A percentile compares a stretch with the other conserved stretches of the same genome.
Evolutionary conservation across 1,140 invertebrate species (phyloP).

Genomic region (Leguminivora glycinivorella): DNA sequence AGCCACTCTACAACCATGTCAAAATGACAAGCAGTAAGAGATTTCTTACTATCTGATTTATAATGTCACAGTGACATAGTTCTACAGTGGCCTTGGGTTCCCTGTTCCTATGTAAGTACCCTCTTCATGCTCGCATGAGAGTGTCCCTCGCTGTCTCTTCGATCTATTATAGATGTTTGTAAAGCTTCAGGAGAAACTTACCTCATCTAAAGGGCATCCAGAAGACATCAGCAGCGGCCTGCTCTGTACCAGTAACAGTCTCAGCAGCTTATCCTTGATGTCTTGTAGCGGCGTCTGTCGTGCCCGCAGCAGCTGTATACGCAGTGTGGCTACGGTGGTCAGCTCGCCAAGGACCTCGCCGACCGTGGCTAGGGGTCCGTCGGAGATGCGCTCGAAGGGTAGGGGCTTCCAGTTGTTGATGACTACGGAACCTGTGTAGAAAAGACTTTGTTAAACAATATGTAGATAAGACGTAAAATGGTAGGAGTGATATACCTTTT

Average conservation of each 20-base stretch:
- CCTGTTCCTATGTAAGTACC: no score
- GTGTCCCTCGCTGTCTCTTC: no score
- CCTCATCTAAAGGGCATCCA: slow-evolving; percentile 96
- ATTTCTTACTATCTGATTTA: no score
- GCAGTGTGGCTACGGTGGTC: slow-evolving; percentile 92
- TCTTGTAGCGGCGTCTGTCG: slow-evolving; percentile 88
- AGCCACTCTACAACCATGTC: no score
- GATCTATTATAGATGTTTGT: no score
- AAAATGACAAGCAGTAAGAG: no score
- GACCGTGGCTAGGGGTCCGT: slow-evolving; percentile 90
- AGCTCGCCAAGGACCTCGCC: slow-evolving; percentile 96
- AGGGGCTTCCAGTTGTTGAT: slow-evolving; percentile 97
- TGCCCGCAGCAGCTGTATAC: slow-evolving; percentile 92
- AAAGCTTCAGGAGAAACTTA: slow-evolving; percentile 68
- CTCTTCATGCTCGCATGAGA: no score
- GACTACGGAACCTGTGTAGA: slow-evolving; percentile 86
- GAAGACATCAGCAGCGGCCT: slow-evolving; percentile 90
- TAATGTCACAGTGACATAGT: no score
- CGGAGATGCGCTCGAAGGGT: slow-evolving; percentile 93
- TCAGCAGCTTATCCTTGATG: slow-evolving; percentile 95
- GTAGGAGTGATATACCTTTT: no score
- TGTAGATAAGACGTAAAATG: no score
- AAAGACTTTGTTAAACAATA: slow-evolving; percentile 7
- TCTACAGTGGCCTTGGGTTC: no score
- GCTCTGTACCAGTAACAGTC: slow-evolving; percentile 92